Conservation (phyloP, 1,140 invertebrate genomes). For the Mamestra configurata region DNA sequence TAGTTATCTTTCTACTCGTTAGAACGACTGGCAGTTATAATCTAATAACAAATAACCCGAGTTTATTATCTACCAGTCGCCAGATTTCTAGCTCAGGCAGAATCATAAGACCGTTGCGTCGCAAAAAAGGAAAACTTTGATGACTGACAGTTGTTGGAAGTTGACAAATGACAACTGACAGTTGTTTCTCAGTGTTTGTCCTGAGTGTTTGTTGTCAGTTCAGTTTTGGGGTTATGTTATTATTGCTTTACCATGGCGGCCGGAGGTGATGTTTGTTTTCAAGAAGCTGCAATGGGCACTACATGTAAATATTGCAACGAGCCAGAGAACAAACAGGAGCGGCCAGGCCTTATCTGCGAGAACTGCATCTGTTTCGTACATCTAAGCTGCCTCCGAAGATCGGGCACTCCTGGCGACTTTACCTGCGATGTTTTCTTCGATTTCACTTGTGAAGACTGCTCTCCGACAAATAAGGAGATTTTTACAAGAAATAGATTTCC, state of each 20-base stretch:
- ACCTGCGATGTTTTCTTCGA: constrained; percentile 93
- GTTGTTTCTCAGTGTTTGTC: background rate
- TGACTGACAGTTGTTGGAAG: background rate
- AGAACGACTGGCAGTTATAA: no score
- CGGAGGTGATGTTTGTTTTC: constrained; percentile 22
- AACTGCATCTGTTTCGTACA: constrained; percentile 89
- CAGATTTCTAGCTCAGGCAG: background rate
- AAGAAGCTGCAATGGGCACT: constrained; percentile 46
- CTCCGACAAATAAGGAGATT: constrained; percentile 86
- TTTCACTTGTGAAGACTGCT: constrained; percentile 91
- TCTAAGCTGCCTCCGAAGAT: constrained; percentile 89
- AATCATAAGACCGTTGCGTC: background rate
- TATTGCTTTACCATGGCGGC: constrained; percentile 27
- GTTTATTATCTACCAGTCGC: no score
- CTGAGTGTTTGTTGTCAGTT: background rate
- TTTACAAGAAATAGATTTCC: constrained; percentile 89
- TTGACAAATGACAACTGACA: constrained; percentile 24
- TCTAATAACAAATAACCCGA: no score
- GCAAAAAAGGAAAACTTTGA: background rate
- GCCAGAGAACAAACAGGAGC: constrained; percentile 75
- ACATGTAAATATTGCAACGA: constrained; percentile 79
- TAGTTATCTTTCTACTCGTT: no score
- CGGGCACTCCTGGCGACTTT: constrained; percentile 90
- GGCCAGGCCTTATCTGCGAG: constrained; percentile 83
- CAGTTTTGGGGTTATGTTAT: constrained; percentile 5